A percentile compares a stretch with the other conserved stretches of the same genome.
Conservation (phyloP, 2,797 vertebrate species). For the Rhynchotus rufescens region DNA sequence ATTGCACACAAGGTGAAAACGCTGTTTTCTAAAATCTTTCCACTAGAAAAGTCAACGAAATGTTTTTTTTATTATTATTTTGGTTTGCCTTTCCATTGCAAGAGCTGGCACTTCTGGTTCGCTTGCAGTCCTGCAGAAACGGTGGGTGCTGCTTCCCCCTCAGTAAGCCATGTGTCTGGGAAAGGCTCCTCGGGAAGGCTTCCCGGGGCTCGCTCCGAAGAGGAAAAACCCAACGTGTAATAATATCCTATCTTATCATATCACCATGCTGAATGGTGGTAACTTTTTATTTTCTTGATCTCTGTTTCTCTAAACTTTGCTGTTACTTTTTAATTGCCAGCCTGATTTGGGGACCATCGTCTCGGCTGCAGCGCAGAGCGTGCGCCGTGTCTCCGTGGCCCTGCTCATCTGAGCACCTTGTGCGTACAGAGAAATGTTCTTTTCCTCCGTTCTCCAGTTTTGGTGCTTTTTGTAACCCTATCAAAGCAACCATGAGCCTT, state of each 20-base stretch:
- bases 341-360: background rate
- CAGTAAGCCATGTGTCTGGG: background rate
- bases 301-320: background rate
- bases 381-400: background rate
- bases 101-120: background rate
- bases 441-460: conserved; percentile 70
- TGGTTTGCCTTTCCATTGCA: background rate
- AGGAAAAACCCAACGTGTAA: background rate
- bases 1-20: background rate
- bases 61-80: background rate
- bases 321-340: background rate
- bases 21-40: background rate
- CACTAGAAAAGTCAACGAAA: background rate
- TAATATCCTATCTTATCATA: background rate
- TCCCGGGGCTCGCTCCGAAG: conserved; percentile 32
- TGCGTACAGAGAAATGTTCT: conserved; percentile 45
- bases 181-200: background rate
- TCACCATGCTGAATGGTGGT: background rate
- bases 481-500: conserved; percentile 80
- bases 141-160: conserved; percentile 28
- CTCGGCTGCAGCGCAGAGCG: background rate
- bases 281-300: background rate
- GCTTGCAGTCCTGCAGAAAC: background rate
- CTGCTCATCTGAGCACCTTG: conserved; percentile 32
- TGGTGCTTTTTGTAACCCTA: conserved; percentile 81